These are phyloP conservation scores for Vombatus ursinus DNA, from an alignment of 2,113 vertebrate species.

Conservation along the genomic window DNA sequence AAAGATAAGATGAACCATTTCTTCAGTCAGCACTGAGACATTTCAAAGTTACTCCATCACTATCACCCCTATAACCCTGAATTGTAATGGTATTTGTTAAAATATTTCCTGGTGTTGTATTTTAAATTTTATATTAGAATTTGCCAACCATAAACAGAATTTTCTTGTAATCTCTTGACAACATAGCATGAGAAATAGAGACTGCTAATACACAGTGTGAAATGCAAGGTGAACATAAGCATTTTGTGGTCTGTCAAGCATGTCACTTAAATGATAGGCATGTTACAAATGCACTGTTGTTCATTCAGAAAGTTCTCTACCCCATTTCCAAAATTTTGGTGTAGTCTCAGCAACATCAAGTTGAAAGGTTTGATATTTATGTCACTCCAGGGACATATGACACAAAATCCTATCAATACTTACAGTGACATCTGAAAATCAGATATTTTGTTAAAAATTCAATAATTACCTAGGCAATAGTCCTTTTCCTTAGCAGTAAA, in stretches of 20 bases:
- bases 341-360: neutral
- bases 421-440: slow-evolving; percentile 28
- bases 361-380: slow-evolving; percentile 58
- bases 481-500: neutral
- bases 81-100: slow-evolving; percentile 18
- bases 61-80: neutral
- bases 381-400: slow-evolving; percentile 37
- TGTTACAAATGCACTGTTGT: slow-evolving; percentile 27
- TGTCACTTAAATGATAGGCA: slow-evolving; percentile 46
- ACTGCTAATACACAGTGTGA: neutral
- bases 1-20: slow-evolving; percentile 6
- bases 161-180: neutral
- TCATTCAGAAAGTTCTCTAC: neutral
- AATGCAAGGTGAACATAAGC: slow-evolving; percentile 33
- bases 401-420: neutral
- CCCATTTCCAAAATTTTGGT: slow-evolving; percentile 32
- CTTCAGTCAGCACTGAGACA: slow-evolving; percentile 14
- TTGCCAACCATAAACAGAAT: neutral
- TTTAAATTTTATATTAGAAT: slow-evolving; percentile 13
- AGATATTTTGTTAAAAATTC: slow-evolving; percentile 27
- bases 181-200: neutral
- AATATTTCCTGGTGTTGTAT: neutral
- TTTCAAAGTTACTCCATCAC: slow-evolving; percentile 26
- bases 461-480: slow-evolving; percentile 25
- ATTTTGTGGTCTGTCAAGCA: slow-evolving; percentile 35